Evolutionary conservation across 2,113 vertebrate species (phyloP), one percentile per base, ranked within the genome.

Genomic region (Mus spicilegus): DNA sequence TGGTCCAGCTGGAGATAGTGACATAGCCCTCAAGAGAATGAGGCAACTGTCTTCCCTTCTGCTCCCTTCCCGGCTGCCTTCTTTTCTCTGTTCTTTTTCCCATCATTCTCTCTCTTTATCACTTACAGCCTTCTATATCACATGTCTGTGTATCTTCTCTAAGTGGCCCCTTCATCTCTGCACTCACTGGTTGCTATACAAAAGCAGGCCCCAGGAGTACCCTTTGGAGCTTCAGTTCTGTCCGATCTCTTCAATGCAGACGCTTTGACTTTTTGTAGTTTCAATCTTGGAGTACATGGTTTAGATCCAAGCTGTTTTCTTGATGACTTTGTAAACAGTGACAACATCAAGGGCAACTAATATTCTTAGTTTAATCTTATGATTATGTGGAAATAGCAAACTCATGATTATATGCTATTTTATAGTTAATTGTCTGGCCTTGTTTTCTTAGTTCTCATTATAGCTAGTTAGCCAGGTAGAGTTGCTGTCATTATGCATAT

Each of bases 381-480:
- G 36, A 10, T 89, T 90, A 63, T 63, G 70, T 63, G 54, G 54
- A 78, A 73, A 56, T 20, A 86, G 65, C 28, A 69, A 73, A 39
- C 24, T 75, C 46, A 16, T 46, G 2, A 61, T 1, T 63, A 39
- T 67, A 86, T 56, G n/a, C 5, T 10, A n/a, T 81, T 90, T 78
- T 87, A 46, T 42, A n/a, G n/a, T 76, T 84, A 39, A 72, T 91
- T 80, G 54, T 39, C n/a, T n/a, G n/a, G 0, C 16, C 39, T 69
- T 94, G 87, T 56, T 26, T 90, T 49, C 39, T 91, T 72, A 24
- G 46, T 84, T 89, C 28, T 90, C 6, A 20, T 56, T 87, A 95
- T n/a, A 36, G 22, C 20, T 93, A 49, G 69, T 94, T 54, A 97
- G 3, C 11, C 54, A 75, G 30, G 20, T 63, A 82, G 26, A 72